A percentile compares a stretch with the other conserved stretches of the same genome.
These are phyloP conservation scores for Eremobia ochroleuca DNA, from an alignment of 2,888 invertebrate species.

Conservation along the genomic window DNA sequence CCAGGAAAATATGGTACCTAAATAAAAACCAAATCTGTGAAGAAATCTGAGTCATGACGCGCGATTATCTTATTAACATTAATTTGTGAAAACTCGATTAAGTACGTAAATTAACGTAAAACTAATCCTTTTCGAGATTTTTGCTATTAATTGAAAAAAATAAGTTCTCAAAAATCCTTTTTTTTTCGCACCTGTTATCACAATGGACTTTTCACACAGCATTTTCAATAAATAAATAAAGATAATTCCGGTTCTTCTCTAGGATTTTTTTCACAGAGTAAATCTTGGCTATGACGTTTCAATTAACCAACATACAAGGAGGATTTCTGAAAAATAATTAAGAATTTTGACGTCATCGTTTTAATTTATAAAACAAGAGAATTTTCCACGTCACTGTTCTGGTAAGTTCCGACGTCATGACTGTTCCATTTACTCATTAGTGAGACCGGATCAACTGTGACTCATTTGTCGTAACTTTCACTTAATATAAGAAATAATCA, in stretches of 20 bases:
- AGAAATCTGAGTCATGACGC: neutral
- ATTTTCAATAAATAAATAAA: neutral
- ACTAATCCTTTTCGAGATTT: neutral
- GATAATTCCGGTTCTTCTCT: neutral
- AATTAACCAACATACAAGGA: neutral
- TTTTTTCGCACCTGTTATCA: neutral
- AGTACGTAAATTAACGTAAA: neutral
- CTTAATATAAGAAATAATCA: conserved; percentile 22
- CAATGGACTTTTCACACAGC: no score
- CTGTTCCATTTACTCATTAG: conserved; percentile 28
- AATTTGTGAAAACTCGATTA: neutral
- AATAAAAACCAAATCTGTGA: neutral
- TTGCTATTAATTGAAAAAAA: neutral
- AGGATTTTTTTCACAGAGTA: neutral
- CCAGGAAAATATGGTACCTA: neutral
- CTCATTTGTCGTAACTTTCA: conserved; percentile 42
- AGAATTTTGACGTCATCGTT: conserved; percentile 29
- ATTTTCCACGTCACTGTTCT: conserved; percentile 40
- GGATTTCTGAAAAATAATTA: neutral
- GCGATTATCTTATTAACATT: neutral
- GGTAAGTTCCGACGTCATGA: conserved; percentile 37
- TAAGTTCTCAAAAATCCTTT: no score
- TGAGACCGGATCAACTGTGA: conserved; percentile 40
- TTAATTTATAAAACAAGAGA: conserved; percentile 10
- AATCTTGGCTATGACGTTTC: neutral